These are phyloP conservation scores for Coremacera marginata DNA, from an alignment of 2,888 invertebrate genomes.

Conservation along the genomic window DNA sequence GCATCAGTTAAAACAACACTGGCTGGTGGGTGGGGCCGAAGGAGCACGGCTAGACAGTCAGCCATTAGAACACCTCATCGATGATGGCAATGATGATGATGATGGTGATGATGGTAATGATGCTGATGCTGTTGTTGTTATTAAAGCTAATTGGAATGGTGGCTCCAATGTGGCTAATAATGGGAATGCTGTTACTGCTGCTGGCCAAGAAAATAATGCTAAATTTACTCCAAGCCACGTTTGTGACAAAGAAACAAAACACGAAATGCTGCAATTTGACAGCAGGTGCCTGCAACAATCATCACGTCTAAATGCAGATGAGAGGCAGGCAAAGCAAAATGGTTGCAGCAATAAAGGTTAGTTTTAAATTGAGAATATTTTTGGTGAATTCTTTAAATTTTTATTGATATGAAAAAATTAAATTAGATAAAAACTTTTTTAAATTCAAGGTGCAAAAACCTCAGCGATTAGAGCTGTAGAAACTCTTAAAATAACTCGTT, in stretches of 20 bases:
- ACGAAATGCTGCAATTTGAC: constrained; percentile 5
- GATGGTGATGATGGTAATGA: constrained; percentile 29
- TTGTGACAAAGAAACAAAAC: neutral
- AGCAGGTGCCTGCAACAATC: neutral
- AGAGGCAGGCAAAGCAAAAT: neutral
- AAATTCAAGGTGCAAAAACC: too few species aligned
- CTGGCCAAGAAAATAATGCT: constrained; percentile 35
- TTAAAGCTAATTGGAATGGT: constrained; percentile 60
- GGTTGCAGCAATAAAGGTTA: neutral
- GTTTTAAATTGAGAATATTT: neutral
- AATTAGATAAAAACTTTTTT: too few species aligned
- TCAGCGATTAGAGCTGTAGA: too few species aligned
- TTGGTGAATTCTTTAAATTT: too few species aligned
- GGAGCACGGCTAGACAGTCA: constrained; percentile 9
- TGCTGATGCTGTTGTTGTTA: constrained; percentile 42
- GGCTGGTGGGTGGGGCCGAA: constrained; percentile 12
- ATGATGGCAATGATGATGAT: neutral
- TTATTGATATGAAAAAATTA: too few species aligned
- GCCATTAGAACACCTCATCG: constrained; percentile 29
- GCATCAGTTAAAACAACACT: constrained; percentile 67
- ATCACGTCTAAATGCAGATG: neutral
- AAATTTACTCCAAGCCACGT: constrained; percentile 6
- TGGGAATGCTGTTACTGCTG: constrained; percentile 49
- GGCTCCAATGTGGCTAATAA: constrained; percentile 53
- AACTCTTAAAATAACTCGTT: too few species aligned